Evolutionary conservation across 2,113 vertebrate genomes (phyloP).

Genomic region (Nannobrachium achirus): DNA sequence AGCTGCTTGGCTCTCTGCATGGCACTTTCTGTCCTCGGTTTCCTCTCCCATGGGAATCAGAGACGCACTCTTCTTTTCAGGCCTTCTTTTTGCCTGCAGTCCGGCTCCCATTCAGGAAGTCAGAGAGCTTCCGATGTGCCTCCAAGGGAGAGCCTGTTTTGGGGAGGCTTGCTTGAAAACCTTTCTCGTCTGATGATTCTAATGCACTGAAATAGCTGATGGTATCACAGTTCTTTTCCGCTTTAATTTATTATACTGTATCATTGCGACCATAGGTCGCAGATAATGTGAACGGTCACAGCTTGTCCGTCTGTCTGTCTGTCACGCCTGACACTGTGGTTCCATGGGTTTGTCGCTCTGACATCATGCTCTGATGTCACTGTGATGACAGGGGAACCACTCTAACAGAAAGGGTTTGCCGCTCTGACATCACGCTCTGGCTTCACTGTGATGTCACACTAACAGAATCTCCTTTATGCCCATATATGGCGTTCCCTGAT

Average conservation of each 20-base stretch:
- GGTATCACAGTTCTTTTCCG: constrained; percentile 21
- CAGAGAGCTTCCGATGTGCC: constrained; percentile 59
- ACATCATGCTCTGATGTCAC: too few relatives aligned
- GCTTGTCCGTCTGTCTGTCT: too few relatives aligned
- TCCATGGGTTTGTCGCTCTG: too few relatives aligned
- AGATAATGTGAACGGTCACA: too few relatives aligned
- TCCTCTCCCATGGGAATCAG: constrained; percentile 66
- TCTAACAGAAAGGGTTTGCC: too few relatives aligned
- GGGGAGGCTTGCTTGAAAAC: constrained; percentile 30
- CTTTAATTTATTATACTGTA: background rate
- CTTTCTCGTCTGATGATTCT: constrained; percentile 36
- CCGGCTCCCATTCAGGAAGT: constrained; percentile 71
- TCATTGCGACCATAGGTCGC: too few relatives aligned
- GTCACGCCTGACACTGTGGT: too few relatives aligned
- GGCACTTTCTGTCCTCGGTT: constrained; percentile 60
- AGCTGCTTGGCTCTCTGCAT: constrained; percentile 52
- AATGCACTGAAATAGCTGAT: constrained; percentile 26
- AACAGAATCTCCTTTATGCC: too few relatives aligned
- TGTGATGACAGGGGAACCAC: too few relatives aligned
- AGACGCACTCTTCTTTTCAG: constrained; percentile 58
- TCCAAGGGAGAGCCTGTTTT: constrained; percentile 65
- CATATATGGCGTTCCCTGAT: too few relatives aligned
- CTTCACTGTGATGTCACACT: too few relatives aligned
- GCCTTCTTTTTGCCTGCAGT: constrained; percentile 64
- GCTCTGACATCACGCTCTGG: too few relatives aligned